phyloP scores from a whole-genome alignment of 2,797 vertebrate genomes.

The Cuniculus paca region DNA sequence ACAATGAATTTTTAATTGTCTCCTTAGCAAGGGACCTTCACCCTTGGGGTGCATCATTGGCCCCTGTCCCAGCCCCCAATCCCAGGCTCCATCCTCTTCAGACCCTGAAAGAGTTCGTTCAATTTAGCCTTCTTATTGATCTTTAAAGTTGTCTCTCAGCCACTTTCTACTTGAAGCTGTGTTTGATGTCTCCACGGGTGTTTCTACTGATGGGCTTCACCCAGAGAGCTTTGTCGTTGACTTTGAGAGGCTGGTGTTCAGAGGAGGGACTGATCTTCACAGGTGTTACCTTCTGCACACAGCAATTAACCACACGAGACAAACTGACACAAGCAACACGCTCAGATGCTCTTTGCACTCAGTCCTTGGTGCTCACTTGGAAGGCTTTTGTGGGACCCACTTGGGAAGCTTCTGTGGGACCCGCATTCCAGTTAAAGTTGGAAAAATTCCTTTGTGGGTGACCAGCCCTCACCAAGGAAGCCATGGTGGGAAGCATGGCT shows the following conservation, averaged over 20 bases:
- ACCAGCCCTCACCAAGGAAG: neutral
- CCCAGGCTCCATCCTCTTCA: constrained; percentile 42
- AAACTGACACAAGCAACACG: constrained; percentile 65
- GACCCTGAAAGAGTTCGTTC: constrained; percentile 80
- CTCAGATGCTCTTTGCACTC: neutral
- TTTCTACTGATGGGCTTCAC: constrained; percentile 74
- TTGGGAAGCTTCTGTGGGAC: neutral
- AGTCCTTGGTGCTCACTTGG: neutral
- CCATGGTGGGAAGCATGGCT: neutral
- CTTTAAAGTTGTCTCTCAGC: constrained; percentile 84
- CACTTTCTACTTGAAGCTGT: constrained; percentile 82
- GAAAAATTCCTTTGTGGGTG: neutral
- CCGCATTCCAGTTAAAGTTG: neutral
- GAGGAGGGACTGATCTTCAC: constrained; percentile 83
- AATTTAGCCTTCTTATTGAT: constrained; percentile 81
- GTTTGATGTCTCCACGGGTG: constrained; percentile 77
- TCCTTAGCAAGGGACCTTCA: constrained; percentile 65
- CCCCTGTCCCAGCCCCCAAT: neutral
- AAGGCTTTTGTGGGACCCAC: neutral
- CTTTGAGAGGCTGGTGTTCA: constrained; percentile 74
- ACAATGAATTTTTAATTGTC: constrained; percentile 15
- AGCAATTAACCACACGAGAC: constrained; percentile 79
- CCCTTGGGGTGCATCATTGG: constrained; percentile 32
- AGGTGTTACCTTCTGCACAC: constrained; percentile 75
- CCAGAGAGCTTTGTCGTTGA: constrained; percentile 60